Percentiles rank a stretch among this genome's conserved stretches.
Conservation (phyloP, 1,140 invertebrate genomes). For the Ylistrum balloti region DNA sequence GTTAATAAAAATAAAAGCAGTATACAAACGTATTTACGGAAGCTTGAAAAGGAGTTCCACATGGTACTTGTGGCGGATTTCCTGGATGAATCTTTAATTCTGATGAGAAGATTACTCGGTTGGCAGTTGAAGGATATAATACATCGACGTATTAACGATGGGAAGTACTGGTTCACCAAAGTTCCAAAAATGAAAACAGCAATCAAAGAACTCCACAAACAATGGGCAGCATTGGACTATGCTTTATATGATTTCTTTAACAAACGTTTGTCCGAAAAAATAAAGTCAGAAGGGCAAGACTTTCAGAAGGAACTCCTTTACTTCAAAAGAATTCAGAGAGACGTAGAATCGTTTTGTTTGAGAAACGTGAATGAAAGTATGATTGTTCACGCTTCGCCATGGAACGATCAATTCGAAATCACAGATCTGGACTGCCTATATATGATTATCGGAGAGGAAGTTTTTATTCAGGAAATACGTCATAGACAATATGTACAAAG, state of each 20-base stretch:
- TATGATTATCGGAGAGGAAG: background rate
- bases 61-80: slow-evolving; percentile 84
- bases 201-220: background rate
- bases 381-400: background rate
- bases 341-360: background rate
- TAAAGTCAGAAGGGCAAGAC: background rate
- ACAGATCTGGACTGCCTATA: background rate
- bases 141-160: slow-evolving; percentile 56
- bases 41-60: slow-evolving; percentile 78
- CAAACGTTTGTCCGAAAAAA: background rate
- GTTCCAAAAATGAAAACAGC: background rate
- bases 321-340: background rate
- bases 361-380: background rate
- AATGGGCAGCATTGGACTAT: background rate
- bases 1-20: slow-evolving; percentile 43
- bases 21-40: slow-evolving; percentile 57
- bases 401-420: background rate
- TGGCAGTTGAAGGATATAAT: slow-evolving; percentile 83
- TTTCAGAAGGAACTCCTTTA: background rate
- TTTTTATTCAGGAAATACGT: background rate
- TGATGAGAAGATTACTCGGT: slow-evolving; percentile 82
- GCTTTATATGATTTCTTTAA: background rate
- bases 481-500: background rate
- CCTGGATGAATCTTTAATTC: slow-evolving; percentile 84
- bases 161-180: background rate